phyloP scores from a whole-genome alignment of 2,113 vertebrate genomes.

The Hyperopisus bebe region DNA sequence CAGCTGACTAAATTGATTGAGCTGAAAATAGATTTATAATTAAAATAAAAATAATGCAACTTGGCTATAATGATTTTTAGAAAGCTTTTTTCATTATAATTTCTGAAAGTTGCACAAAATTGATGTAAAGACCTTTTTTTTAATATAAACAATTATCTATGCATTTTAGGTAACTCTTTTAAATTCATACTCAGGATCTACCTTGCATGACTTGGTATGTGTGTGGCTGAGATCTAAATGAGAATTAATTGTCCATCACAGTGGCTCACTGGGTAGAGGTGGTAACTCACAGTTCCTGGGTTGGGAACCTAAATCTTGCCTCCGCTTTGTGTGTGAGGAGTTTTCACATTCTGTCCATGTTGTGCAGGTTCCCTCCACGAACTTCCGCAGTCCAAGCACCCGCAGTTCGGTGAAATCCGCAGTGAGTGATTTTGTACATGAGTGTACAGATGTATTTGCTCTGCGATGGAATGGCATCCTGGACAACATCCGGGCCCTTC shows the following conservation, averaged over 20 bases:
- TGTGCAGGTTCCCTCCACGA: neutral
- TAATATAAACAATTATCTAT: neutral
- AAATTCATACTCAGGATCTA: neutral
- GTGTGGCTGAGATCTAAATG: neutral
- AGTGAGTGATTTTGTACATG: neutral
- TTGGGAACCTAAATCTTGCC: neutral
- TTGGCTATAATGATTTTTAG: neutral
- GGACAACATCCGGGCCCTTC: neutral
- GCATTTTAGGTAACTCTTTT: neutral
- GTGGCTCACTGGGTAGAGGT: neutral
- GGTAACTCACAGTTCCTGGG: neutral
- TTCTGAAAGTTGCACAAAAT: neutral
- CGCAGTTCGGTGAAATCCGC: neutral
- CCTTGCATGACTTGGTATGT: too few species aligned
- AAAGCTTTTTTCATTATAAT: neutral
- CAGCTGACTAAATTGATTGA: neutral
- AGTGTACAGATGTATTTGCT: neutral
- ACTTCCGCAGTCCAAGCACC: neutral
- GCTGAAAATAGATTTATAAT: neutral
- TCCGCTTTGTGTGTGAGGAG: too few species aligned
- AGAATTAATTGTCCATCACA: neutral
- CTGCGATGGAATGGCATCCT: neutral
- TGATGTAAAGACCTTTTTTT: neutral
- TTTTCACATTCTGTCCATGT: neutral
- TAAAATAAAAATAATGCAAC: neutral